phyloP scores from a whole-genome alignment of 2,797 vertebrate genomes.

The Myotis findleyi region DNA sequence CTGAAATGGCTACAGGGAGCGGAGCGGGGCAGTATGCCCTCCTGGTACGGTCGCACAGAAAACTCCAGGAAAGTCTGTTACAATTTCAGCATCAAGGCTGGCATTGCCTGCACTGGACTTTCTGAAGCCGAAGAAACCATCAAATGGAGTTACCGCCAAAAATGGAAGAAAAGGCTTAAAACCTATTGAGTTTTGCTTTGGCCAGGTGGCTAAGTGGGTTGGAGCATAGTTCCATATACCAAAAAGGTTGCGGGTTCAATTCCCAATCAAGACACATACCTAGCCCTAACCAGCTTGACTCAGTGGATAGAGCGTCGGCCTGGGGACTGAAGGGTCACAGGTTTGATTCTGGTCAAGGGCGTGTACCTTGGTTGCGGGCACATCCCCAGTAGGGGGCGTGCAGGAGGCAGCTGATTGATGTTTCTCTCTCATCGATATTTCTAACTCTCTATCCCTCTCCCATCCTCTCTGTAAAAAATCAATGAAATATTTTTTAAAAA shows the following conservation, averaged over 20 bases:
- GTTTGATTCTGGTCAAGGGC: no score
- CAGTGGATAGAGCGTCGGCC: no score
- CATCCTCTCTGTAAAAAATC: no score
- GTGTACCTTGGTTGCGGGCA: no score
- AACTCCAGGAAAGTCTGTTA: slow-evolving; percentile 70
- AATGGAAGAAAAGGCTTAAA: slow-evolving; percentile 30
- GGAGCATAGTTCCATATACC: not conserved
- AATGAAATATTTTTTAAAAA: not conserved
- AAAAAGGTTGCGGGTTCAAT: not conserved
- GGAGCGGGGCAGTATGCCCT: slow-evolving; percentile 56
- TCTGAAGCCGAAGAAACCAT: slow-evolving; percentile 68
- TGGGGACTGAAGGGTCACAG: no score
- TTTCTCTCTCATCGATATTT: no score
- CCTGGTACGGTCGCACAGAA: slow-evolving; percentile 62
- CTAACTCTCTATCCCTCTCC: no score
- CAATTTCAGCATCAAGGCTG: slow-evolving; percentile 64
- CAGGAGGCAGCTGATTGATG: no score
- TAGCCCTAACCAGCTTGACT: not conserved
- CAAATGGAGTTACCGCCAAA: not conserved
- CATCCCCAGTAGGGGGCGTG: no score
- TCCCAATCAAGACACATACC: not conserved
- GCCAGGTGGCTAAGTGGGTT: not conserved
- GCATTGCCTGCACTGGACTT: slow-evolving; percentile 65
- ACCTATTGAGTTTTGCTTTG: not conserved
- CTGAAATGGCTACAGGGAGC: slow-evolving; percentile 80